Evolutionary conservation across 2,797 vertebrate species (phyloP).

Genomic region (Chrosomus eos): DNA sequence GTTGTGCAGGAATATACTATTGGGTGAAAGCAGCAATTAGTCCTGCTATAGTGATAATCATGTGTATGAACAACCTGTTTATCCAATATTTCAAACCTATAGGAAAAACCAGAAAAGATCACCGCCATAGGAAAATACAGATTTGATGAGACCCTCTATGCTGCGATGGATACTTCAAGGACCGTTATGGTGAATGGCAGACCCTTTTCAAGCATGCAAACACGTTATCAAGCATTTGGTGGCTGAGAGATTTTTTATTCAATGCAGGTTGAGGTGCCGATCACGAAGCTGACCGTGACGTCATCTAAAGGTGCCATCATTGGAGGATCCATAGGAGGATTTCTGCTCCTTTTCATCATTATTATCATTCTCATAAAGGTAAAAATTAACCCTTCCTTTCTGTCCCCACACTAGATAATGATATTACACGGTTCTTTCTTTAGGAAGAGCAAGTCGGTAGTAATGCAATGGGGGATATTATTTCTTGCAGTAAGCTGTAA

Average conservation of each 20-base stretch:
- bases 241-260: not conserved
- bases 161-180: not conserved
- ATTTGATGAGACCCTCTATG: constrained; percentile 47
- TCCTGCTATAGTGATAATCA: not conserved
- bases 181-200: not conserved
- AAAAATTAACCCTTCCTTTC: constrained; percentile 9
- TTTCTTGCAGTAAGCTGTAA: too few species aligned
- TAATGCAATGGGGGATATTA: not conserved
- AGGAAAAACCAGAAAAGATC: constrained; percentile 47
- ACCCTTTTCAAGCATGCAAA: not conserved
- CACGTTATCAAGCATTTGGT: not conserved
- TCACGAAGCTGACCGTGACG: constrained; percentile 63
- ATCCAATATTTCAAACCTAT: constrained; percentile 1
- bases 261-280: constrained; percentile 69
- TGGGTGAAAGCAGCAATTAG: not conserved
- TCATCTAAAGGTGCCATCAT: constrained; percentile 61
- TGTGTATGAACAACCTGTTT: not conserved
- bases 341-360: constrained; percentile 73
- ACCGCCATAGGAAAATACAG: constrained; percentile 23
- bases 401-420: not conserved
- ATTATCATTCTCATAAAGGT: constrained; percentile 77
- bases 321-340: constrained; percentile 72
- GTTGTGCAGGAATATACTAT: too few species aligned
- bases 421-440: not conserved
- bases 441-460: not conserved